These are phyloP conservation scores for Myiotriccus ornatus DNA, from an alignment of 2,797 vertebrate genomes.

Conservation along the genomic window DNA sequence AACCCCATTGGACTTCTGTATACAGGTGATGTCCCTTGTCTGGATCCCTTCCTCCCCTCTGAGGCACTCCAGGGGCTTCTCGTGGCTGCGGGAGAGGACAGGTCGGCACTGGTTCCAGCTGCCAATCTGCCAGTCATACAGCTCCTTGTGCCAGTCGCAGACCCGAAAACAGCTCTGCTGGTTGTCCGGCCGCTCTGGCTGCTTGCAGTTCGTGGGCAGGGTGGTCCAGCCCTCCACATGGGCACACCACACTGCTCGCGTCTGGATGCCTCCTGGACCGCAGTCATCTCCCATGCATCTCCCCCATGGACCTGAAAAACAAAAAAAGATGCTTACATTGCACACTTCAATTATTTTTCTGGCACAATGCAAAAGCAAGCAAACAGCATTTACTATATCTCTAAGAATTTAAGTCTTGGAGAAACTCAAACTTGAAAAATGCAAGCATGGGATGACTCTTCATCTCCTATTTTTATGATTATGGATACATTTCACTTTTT, in stretches of 20 bases:
- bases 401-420: not conserved
- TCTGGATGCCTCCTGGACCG: conserved; percentile 93
- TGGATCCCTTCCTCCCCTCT: conserved; percentile 93
- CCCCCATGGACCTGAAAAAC: conserved; percentile 90
- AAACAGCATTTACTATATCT: not conserved
- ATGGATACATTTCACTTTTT: conserved; percentile 8
- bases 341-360: not conserved
- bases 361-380: not conserved
- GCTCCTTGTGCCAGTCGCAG: conserved; percentile 96
- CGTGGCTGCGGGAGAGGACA: conserved; percentile 81
- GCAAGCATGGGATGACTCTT: not conserved
- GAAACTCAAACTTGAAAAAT: not conserved
- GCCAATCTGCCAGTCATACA: conserved; percentile 92
- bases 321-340: not conserved
- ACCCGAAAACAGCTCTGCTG: conserved; percentile 95
- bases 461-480: not conserved
- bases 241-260: conserved; percentile 94
- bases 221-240: conserved; percentile 97
- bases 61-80: conserved; percentile 78
- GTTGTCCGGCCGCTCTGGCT: conserved; percentile 85
- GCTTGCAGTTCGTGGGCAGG: conserved; percentile 91
- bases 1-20: conserved; percentile 82
- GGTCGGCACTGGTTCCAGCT: conserved; percentile 89
- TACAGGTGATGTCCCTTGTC: conserved; percentile 86
- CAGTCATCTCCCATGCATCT: conserved; percentile 98